These are phyloP conservation scores for Drosophila nebulosa DNA, from an alignment of 1,140 invertebrate genomes.

Conservation along the genomic window DNA sequence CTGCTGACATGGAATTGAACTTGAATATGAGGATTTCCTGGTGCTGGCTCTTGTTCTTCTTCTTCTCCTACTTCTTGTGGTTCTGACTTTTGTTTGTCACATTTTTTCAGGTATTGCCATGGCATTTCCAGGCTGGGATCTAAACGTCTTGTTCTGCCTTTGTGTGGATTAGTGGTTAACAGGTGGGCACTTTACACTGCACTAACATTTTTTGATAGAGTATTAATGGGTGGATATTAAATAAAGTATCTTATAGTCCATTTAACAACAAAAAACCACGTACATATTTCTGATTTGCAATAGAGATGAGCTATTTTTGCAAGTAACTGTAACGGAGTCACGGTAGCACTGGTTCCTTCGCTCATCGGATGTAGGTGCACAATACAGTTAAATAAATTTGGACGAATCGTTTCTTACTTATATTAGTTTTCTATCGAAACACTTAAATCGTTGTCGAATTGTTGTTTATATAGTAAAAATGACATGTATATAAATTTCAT, in stretches of 20 bases:
- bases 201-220: slow-evolving; percentile 27
- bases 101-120: neutral
- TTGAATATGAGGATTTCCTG: neutral
- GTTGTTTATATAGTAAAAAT: too few relatives aligned
- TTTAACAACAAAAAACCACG: slow-evolving; percentile 41
- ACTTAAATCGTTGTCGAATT: too few relatives aligned
- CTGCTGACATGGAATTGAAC: neutral
- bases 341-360: neutral
- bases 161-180: neutral
- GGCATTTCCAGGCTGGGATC: neutral
- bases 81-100: neutral
- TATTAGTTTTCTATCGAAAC: too few relatives aligned
- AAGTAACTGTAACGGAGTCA: neutral
- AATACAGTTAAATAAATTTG: too few relatives aligned
- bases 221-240: slow-evolving; percentile 1
- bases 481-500: too few relatives aligned
- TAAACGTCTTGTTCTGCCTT: neutral
- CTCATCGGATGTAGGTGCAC: too few relatives aligned
- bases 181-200: slow-evolving; percentile 1
- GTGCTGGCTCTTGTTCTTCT: neutral
- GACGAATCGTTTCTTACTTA: too few relatives aligned
- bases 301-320: neutral
- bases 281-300: slow-evolving; percentile 13
- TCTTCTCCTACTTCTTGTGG: neutral
- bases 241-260: neutral